Conservation (phyloP, 2,888 invertebrate species). For the Parapristionchus giblindavisi region DNA sequence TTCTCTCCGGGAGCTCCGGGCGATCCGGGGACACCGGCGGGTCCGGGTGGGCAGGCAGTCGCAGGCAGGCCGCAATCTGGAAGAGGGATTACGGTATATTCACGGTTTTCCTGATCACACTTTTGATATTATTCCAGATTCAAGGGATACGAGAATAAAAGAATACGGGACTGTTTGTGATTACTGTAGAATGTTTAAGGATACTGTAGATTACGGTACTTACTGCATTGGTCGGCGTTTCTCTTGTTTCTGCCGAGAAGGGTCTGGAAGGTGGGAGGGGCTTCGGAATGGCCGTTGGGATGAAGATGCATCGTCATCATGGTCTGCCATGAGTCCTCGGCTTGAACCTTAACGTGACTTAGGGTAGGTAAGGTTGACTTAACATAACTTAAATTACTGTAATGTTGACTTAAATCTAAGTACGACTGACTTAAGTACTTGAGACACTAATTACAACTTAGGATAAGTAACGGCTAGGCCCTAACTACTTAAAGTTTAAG, state of each 20-base stretch:
- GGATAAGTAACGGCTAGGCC: too few relatives aligned
- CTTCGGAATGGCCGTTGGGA: constrained; percentile 25
- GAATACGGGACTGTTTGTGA: background rate
- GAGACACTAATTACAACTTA: too few relatives aligned
- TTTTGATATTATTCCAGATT: background rate
- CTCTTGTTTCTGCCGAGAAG: constrained; percentile 36
- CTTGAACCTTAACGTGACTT: too few relatives aligned
- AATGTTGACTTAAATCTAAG: too few relatives aligned
- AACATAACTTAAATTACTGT: too few relatives aligned
- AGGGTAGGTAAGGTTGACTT: too few relatives aligned
- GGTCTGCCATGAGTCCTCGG: constrained; percentile 44
- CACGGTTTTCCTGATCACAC: background rate
- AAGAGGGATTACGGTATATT: background rate
- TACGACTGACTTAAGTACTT: too few relatives aligned
- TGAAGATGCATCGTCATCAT: constrained; percentile 40
- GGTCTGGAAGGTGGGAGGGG: constrained; percentile 31
- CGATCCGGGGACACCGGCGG: constrained; percentile 47
- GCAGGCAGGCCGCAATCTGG: constrained; percentile 40
- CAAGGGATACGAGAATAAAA: background rate
- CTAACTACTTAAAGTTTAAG: too few relatives aligned
- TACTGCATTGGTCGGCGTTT: constrained; percentile 38
- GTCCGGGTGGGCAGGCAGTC: constrained; percentile 50
- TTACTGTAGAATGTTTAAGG: background rate
- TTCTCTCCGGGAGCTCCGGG: constrained; percentile 48
- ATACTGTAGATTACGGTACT: background rate